Conservation (phyloP, 2,888 invertebrate species). For the Xestobium rufovillosum region DNA sequence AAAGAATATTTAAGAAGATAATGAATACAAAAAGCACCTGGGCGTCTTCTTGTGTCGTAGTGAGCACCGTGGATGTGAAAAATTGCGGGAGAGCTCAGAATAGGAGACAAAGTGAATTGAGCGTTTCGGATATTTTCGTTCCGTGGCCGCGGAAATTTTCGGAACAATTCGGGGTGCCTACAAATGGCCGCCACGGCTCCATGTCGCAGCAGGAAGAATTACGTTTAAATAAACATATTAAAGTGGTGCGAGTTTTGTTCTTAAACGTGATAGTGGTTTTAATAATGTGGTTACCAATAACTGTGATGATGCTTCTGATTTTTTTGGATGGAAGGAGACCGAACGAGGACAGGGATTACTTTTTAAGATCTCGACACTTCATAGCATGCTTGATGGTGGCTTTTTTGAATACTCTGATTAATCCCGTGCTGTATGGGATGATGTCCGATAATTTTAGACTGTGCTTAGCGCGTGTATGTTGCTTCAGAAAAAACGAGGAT, state of each 20-base stretch:
- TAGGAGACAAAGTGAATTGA: slow-evolving; percentile 46
- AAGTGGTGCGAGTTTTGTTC: slow-evolving; percentile 47
- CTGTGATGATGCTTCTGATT: slow-evolving; percentile 47
- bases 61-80: slow-evolving; percentile 30
- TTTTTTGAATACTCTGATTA: slow-evolving; percentile 49
- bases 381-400: slow-evolving; percentile 46
- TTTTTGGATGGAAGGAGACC: slow-evolving; percentile 48
- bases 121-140: slow-evolving; percentile 45
- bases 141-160: slow-evolving; percentile 46
- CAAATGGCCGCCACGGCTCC: slow-evolving; percentile 41
- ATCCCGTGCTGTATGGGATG: slow-evolving; percentile 50
- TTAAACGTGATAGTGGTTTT: slow-evolving; percentile 49
- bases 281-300: slow-evolving; percentile 53
- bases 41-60: slow-evolving; percentile 45
- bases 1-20: slow-evolving; percentile 49
- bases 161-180: slow-evolving; percentile 30
- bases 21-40: slow-evolving; percentile 47
- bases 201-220: slow-evolving; percentile 47
- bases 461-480: slow-evolving; percentile 43
- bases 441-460: slow-evolving; percentile 49
- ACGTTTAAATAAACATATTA: slow-evolving; percentile 47
- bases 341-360: slow-evolving; percentile 45
- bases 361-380: slow-evolving; percentile 48
- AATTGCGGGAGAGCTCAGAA: slow-evolving; percentile 27
- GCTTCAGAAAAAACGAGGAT: slow-evolving; percentile 15